phyloP scores from a whole-genome alignment of 2,888 invertebrate species.

The Ernsta delagoae region DNA sequence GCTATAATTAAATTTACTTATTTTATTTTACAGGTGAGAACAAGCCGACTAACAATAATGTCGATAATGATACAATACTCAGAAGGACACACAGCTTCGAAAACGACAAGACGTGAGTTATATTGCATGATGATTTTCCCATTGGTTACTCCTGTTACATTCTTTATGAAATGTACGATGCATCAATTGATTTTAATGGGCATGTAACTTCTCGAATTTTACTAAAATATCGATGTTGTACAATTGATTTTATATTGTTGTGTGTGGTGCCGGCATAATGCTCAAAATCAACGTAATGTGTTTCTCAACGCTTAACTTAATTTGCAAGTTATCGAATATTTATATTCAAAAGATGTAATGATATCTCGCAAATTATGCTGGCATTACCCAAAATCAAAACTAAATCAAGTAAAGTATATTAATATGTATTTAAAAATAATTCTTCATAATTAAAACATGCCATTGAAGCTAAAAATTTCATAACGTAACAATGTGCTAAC shows the following conservation, averaged over 20 bases:
- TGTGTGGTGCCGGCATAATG: too few species aligned
- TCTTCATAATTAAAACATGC: constrained; percentile 29
- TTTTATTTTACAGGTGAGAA: constrained; percentile 76
- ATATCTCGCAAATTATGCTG: constrained; percentile 22
- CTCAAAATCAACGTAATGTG: too few species aligned
- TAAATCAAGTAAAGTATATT: constrained; percentile 7
- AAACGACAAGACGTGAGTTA: constrained; percentile 93
- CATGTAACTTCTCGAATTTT: constrained; percentile 44
- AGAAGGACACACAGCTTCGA: constrained; percentile 95
- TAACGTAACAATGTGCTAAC: constrained; percentile 57
- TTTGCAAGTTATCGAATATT: too few species aligned
- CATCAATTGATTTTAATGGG: constrained; percentile 36
- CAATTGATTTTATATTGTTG: too few species aligned
- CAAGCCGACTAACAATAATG: constrained; percentile 74
- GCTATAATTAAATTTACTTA: background rate
- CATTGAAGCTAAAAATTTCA: constrained; percentile 13
- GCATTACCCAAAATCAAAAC: constrained; percentile 26
- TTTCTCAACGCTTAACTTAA: too few species aligned
- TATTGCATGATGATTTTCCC: constrained; percentile 1
- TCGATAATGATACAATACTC: constrained; percentile 81
- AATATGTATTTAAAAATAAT: constrained; percentile 32
- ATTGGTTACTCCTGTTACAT: background rate
- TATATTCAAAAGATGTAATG: too few species aligned
- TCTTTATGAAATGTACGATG: constrained; percentile 4
- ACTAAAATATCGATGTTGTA: too few species aligned